phyloP scores from a whole-genome alignment of 2,113 vertebrate genomes.

The Pachycephala philippinensis region DNA sequence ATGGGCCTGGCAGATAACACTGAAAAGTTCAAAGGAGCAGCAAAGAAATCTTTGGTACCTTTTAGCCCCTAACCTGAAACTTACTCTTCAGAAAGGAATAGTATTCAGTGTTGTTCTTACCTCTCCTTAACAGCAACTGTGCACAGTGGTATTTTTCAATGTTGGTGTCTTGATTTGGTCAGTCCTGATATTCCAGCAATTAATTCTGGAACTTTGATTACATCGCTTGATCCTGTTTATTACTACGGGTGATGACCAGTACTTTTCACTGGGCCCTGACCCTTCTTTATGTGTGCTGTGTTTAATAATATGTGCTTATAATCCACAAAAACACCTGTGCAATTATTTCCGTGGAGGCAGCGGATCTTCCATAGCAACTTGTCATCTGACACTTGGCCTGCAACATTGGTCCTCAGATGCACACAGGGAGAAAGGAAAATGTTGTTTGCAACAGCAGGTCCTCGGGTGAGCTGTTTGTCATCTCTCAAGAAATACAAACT shows the following conservation, averaged over 20 bases:
- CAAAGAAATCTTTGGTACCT: neutral
- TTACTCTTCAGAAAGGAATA: neutral
- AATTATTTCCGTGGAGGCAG: neutral
- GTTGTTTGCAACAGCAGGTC: neutral
- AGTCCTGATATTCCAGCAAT: neutral
- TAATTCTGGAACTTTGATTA: constrained; percentile 6
- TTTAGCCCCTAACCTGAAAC: neutral
- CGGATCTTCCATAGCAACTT: neutral
- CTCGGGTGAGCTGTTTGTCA: neutral
- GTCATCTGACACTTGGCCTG: neutral
- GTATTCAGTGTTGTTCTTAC: neutral
- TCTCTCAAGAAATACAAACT: neutral
- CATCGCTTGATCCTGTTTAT: neutral
- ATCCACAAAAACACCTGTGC: neutral
- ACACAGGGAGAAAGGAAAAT: neutral
- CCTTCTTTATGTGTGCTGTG: neutral
- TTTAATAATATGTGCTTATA: neutral
- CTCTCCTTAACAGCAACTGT: neutral
- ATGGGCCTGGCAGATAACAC: neutral
- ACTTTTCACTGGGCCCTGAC: neutral
- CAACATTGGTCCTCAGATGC: neutral
- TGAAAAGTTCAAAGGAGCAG: neutral
- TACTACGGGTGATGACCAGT: neutral
- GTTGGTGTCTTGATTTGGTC: neutral
- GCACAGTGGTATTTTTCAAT: neutral